Percentiles rank a stretch among this genome's conserved stretches.
Conservation (phyloP, 2,113 vertebrate genomes). For the Dicaeum eximium region DNA sequence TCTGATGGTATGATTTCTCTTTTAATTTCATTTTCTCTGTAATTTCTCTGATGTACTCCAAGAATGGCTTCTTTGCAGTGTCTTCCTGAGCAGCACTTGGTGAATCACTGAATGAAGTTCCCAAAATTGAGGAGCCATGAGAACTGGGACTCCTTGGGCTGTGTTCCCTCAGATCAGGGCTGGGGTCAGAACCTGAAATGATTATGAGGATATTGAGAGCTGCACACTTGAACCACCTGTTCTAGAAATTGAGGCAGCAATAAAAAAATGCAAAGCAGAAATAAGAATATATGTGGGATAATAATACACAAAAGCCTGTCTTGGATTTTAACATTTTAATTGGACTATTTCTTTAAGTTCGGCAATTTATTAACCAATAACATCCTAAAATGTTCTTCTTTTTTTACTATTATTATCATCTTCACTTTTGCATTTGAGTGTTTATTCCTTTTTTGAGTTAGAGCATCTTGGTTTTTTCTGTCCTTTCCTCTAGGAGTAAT, state of each 20-base stretch:
- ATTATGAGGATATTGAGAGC: neutral
- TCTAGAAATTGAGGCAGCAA: neutral
- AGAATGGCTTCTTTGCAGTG: neutral
- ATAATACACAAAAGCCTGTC: neutral
- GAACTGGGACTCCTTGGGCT: neutral
- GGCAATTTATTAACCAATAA: neutral
- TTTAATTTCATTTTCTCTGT: neutral
- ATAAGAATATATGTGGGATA: neutral
- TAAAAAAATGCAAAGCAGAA: neutral
- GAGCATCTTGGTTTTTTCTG: slow-evolving; percentile 52
- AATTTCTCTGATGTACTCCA: accelerated
- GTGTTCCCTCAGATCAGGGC: neutral
- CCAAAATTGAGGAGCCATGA: accelerated
- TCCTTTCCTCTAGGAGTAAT: slow-evolving; percentile 46
- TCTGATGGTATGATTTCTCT: neutral
- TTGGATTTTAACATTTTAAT: neutral
- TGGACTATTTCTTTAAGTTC: accelerated
- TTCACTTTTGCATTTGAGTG: slow-evolving; percentile 1
- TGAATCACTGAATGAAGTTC: neutral
- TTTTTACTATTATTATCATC: neutral
- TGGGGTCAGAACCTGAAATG: neutral
- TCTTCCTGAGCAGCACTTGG: neutral
- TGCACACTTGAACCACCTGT: slow-evolving; percentile 23
- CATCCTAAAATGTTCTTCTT: neutral
- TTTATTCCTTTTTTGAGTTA: slow-evolving; percentile 35